Percentiles rank a stretch among this genome's conserved stretches.
Conservation (phyloP, 1,140 invertebrate genomes). For the Conopomorpha cramerella region DNA sequence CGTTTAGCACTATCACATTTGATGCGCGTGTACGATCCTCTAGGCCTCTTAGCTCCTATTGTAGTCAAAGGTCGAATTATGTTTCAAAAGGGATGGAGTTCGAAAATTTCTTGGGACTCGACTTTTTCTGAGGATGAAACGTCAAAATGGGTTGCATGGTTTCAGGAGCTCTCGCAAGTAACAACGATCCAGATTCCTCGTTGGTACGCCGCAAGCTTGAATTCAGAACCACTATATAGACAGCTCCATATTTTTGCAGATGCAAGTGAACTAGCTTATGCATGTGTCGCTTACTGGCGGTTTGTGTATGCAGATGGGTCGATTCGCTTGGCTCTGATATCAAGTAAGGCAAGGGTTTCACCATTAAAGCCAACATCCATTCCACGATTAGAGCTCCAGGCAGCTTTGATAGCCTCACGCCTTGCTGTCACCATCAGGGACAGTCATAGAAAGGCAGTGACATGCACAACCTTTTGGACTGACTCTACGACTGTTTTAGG, state of each 20-base stretch:
- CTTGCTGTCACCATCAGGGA: slow-evolving; percentile 3
- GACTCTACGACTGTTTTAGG: background rate
- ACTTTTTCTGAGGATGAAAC: background rate
- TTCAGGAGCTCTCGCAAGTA: slow-evolving; percentile 2
- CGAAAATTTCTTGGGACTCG: slow-evolving; percentile 5
- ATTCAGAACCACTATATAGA: slow-evolving; percentile 7
- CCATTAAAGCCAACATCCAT: slow-evolving; percentile 5
- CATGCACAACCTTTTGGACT: slow-evolving; percentile 1
- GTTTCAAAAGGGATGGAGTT: slow-evolving; percentile 6
- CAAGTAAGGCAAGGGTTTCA: slow-evolving; percentile 5
- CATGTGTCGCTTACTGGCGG: slow-evolving; percentile 13
- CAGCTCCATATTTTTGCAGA: slow-evolving; percentile 18
- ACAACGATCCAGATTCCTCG: too few species aligned
- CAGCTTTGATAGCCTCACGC: slow-evolving; percentile 4
- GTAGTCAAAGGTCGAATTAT: slow-evolving; percentile 3
- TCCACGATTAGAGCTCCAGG: slow-evolving; percentile 5
- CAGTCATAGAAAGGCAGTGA: slow-evolving; percentile 3
- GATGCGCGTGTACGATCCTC: slow-evolving; percentile 6
- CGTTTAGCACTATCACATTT: too few species aligned
- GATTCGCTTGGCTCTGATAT: slow-evolving; percentile 2
- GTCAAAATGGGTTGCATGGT: slow-evolving; percentile 4
- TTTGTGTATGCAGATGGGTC: background rate
- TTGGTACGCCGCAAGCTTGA: background rate
- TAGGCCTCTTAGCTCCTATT: slow-evolving; percentile 3
- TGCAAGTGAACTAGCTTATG: slow-evolving; percentile 14